Percentiles rank a stretch among this genome's conserved stretches.
phyloP scores from a whole-genome alignment of 2,797 vertebrate genomes.

The Lithobates sylvaticus region DNA sequence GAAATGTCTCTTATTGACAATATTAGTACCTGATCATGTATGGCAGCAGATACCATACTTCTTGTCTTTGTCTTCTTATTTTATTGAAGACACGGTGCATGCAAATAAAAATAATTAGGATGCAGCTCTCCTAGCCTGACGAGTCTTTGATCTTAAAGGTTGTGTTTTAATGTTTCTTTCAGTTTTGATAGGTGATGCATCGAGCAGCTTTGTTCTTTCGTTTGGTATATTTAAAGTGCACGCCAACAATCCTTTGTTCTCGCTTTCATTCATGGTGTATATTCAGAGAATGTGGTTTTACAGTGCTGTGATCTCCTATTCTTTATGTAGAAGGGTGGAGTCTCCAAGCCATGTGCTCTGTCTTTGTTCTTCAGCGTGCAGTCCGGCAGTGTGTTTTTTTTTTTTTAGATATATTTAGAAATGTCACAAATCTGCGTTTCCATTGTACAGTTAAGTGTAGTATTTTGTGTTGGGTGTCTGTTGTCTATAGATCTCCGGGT shows the following conservation, averaged over 20 bases:
- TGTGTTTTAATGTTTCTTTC: neutral
- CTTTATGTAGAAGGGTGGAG: conserved; percentile 33
- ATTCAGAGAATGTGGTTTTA: conserved; percentile 27
- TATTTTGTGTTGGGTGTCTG: neutral
- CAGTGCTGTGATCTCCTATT: conserved; percentile 9
- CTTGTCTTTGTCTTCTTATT: neutral
- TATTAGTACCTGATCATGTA: neutral
- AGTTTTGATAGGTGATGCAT: conserved; percentile 1
- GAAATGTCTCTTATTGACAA: neutral
- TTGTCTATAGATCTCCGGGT: neutral
- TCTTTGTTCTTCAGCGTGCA: conserved; percentile 19
- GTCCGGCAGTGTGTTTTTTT: neutral
- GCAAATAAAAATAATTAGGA: neutral
- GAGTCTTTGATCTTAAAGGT: conserved; percentile 2
- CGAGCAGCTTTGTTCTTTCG: conserved; percentile 19
- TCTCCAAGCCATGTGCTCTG: conserved; percentile 10
- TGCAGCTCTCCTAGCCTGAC: neutral
- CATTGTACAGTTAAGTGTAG: neutral
- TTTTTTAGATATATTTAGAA: neutral
- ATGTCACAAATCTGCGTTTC: neutral
- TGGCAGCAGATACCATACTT: neutral
- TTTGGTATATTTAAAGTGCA: conserved; percentile 15
- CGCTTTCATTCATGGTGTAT: conserved; percentile 6
- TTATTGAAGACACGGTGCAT: neutral
- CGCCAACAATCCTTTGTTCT: conserved; percentile 20